These are phyloP conservation scores for Drosophila bipectinata DNA, from an alignment of 1,140 invertebrate species.

Conservation along the genomic window DNA sequence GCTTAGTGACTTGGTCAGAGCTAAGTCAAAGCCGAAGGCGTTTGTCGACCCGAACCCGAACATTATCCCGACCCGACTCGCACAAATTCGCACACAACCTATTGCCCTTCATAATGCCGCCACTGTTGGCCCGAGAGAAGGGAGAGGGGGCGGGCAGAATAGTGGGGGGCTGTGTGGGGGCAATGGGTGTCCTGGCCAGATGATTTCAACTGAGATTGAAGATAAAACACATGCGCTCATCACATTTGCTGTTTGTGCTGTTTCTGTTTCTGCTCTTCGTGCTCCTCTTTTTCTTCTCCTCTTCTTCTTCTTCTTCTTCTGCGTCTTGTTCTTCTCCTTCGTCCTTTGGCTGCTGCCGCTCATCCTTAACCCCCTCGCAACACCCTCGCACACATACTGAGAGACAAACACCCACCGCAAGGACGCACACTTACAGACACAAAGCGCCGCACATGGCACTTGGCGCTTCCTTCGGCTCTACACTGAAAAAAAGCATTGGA, in stretches of 20 bases:
- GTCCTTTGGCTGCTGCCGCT: slow-evolving; percentile 20
- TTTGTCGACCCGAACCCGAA: slow-evolving; percentile 49
- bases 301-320: slow-evolving; percentile 3
- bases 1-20: slow-evolving; percentile 62
- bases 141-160: neutral
- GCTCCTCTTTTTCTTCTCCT: slow-evolving; percentile 10
- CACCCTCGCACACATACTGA: neutral
- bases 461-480: slow-evolving; percentile 58
- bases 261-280: slow-evolving; percentile 59
- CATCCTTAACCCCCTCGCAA: slow-evolving; percentile 5
- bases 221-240: slow-evolving; percentile 82
- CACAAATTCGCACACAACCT: slow-evolving; percentile 57
- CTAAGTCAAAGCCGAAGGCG: slow-evolving; percentile 54
- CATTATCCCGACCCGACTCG: slow-evolving; percentile 45
- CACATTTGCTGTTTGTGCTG: slow-evolving; percentile 69
- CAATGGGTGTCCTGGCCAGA: slow-evolving; percentile 46
- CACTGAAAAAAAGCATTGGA: slow-evolving; percentile 1
- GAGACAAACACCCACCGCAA: slow-evolving; percentile 26
- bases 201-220: slow-evolving; percentile 79
- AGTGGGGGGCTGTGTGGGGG: slow-evolving; percentile 5
- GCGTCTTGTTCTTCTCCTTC: slow-evolving; percentile 2
- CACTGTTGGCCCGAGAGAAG: slow-evolving; percentile 4
- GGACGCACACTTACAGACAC: slow-evolving; percentile 41
- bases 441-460: slow-evolving; percentile 75
- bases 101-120: slow-evolving; percentile 71